A percentile compares a stretch with the other conserved stretches of the same genome.
Conservation (phyloP, 2,113 vertebrate species). For the Scomber scombrus region DNA sequence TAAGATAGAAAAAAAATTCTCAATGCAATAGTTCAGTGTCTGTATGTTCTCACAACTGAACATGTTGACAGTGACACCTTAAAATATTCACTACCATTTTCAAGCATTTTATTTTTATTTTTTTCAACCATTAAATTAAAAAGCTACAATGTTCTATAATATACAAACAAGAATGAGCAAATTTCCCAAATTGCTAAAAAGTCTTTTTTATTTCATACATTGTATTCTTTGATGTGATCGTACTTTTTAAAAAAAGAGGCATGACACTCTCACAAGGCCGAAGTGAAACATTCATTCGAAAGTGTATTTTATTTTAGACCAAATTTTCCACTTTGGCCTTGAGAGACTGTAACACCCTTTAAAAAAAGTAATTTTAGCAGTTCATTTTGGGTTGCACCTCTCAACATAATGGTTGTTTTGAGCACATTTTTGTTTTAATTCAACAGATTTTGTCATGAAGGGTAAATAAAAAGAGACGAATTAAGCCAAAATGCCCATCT, state of each 20-base stretch:
- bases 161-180: not conserved
- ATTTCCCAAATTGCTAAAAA: not conserved
- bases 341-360: not conserved
- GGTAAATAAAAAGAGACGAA: constrained; percentile 1
- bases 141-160: not conserved
- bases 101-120: not conserved
- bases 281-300: not conserved
- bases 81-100: not conserved
- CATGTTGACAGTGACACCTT: not conserved
- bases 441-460: not conserved
- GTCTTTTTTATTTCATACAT: not conserved
- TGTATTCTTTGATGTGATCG: too few relatives aligned
- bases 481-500: not conserved
- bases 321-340: not conserved
- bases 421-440: not conserved
- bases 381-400: not conserved
- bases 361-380: too few relatives aligned
- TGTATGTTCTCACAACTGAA: not conserved
- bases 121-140: not conserved
- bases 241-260: too few relatives aligned
- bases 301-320: not conserved
- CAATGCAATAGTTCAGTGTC: not conserved
- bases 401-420: not conserved
- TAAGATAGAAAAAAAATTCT: not conserved
- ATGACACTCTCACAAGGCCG: not conserved